Evolutionary conservation across 2,888 invertebrate species (phyloP).

Genomic region (Eustalomyia histrio): DNA sequence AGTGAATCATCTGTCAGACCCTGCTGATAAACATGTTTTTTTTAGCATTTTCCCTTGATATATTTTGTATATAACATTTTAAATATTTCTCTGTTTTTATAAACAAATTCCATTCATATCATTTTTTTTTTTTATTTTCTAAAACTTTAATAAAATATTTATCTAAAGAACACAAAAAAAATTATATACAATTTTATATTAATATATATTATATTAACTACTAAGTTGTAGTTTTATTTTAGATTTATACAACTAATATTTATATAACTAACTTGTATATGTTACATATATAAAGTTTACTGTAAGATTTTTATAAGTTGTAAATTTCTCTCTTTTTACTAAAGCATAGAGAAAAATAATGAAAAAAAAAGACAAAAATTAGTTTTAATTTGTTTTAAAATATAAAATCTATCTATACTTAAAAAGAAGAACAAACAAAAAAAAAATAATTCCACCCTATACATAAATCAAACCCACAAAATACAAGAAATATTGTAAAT

Average conservation of each 20-base stretch:
- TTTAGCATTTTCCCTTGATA: conserved; percentile 10
- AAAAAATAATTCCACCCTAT: conserved; percentile 61
- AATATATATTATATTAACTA: conserved; percentile 37
- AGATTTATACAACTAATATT: conserved; percentile 15
- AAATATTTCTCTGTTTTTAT: conserved; percentile 18
- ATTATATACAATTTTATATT: conserved; percentile 38
- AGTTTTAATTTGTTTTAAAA: conserved; percentile 50
- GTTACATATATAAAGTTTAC: conserved; percentile 34
- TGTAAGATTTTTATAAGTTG: conserved; percentile 40
- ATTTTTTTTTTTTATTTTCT: conserved; percentile 19
- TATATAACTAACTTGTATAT: conserved; percentile 30
- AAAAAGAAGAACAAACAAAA: conserved; percentile 28
- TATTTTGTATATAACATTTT: conserved; percentile 43
- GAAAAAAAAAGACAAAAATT: conserved; percentile 62
- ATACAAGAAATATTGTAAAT: conserved; percentile 48
- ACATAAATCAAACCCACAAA: conserved; percentile 42
- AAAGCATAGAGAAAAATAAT: conserved; percentile 11
- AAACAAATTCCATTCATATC: not conserved
- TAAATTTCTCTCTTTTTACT: not conserved
- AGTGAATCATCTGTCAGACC: too few species aligned
- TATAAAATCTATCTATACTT: conserved; percentile 27
- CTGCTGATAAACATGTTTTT: too few species aligned
- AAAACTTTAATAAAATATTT: too few species aligned
- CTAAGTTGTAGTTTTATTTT: conserved; percentile 19
- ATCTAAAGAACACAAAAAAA: conserved; percentile 14